A percentile compares a stretch with the other conserved stretches of the same genome.
phyloP scores from a whole-genome alignment of 2,797 vertebrate genomes.

The Luscinia luscinia region DNA sequence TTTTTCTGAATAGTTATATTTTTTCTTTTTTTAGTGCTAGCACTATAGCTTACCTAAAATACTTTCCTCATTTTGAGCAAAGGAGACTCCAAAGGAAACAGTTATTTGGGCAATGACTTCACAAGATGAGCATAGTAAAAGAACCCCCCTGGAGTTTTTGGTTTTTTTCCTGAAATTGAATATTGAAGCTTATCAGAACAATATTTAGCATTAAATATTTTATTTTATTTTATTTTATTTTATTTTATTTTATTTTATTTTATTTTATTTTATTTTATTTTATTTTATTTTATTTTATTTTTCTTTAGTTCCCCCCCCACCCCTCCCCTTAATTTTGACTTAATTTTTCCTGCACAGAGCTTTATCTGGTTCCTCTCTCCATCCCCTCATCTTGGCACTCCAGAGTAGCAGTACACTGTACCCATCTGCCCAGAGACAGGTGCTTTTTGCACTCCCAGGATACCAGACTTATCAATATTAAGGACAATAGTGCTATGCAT shows the following conservation, averaged over 20 bases:
- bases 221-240: neutral
- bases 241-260: neutral
- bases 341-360: neutral
- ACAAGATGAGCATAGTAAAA: neutral
- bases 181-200: neutral
- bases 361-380: neutral
- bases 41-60: neutral
- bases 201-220: neutral
- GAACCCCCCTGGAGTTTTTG: neutral
- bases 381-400: neutral
- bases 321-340: neutral
- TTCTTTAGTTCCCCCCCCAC: accelerated
- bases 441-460: neutral
- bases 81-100: neutral
- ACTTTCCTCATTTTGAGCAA: neutral
- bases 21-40: accelerated
- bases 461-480: neutral
- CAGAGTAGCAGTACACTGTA: neutral
- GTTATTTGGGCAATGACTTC: neutral
- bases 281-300: neutral
- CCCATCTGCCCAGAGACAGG: neutral
- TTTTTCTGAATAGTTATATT: neutral
- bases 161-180: neutral
- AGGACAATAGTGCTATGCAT: neutral
- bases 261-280: neutral